A percentile compares a stretch with the other conserved stretches of the same genome.
Evolutionary conservation across 2,113 vertebrate species (phyloP).

Genomic region (Colaptes auratus): DNA sequence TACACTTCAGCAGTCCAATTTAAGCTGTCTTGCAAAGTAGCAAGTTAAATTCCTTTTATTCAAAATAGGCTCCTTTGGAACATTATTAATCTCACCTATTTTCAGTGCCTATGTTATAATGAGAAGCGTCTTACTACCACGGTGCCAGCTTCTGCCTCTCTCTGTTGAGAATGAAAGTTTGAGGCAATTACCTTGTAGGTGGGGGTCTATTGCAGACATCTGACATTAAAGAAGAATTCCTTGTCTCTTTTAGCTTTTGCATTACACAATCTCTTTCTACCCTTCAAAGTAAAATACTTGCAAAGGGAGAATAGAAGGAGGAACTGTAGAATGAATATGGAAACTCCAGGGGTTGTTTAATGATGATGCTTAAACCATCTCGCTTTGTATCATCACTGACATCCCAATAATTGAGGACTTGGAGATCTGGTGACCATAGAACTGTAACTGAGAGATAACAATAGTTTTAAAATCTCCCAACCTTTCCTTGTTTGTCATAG

Average conservation of each 20-base stretch:
- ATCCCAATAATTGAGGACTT: background rate
- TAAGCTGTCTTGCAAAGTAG: background rate
- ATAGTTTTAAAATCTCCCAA: background rate
- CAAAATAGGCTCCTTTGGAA: background rate
- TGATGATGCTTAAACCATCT: background rate
- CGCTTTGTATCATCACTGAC: background rate
- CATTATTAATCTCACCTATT: background rate
- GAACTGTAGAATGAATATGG: background rate
- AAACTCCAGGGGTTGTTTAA: background rate
- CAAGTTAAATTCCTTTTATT: conserved; percentile 29
- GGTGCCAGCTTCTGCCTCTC: background rate
- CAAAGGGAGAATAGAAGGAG: background rate
- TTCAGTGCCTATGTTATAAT: background rate
- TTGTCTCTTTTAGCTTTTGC: background rate
- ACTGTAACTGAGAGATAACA: background rate
- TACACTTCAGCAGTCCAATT: conserved; percentile 7
- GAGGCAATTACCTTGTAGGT: background rate
- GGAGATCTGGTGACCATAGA: background rate
- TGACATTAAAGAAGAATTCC: background rate
- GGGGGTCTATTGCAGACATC: background rate
- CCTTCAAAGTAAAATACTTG: background rate
- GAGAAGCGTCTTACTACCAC: background rate
- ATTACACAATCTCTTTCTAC: background rate
- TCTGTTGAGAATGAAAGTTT: conserved; percentile 11
- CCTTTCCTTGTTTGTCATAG: background rate